Evolutionary conservation across 2,113 vertebrate species (phyloP).

Genomic region (Dicaeum eximium): DNA sequence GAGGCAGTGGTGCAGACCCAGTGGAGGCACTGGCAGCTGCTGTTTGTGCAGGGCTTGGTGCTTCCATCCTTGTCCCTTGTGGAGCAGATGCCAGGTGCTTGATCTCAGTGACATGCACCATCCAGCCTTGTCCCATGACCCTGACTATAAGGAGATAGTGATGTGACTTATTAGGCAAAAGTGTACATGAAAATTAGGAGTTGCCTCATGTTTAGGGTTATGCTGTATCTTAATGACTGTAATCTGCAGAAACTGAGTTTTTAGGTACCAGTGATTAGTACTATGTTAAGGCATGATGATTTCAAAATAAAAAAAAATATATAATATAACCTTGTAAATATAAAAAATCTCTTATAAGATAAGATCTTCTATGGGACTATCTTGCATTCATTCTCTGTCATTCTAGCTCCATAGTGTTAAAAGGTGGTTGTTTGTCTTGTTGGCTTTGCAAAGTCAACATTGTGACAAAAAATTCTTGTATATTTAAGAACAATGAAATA

Average conservation of each 20-base stretch:
- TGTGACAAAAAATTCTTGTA: background rate
- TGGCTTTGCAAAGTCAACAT: background rate
- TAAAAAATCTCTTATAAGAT: background rate
- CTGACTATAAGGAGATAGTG: background rate
- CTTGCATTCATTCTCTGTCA: background rate
- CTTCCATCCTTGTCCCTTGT: background rate
- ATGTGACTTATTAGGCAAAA: background rate
- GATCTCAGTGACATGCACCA: background rate
- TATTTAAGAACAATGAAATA: background rate
- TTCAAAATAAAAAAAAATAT: background rate
- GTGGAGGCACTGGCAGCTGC: background rate
- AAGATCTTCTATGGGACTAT: background rate
- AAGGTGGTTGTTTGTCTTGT: background rate
- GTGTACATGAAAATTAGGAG: background rate
- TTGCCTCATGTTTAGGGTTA: background rate
- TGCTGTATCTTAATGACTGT: background rate
- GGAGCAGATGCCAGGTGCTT: background rate
- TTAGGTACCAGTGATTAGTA: background rate
- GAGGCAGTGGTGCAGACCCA: fast-evolving
- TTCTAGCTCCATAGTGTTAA: background rate
- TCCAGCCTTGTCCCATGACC: background rate
- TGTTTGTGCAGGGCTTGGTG: background rate
- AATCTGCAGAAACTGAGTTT: background rate
- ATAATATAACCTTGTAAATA: background rate
- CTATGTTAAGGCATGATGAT: background rate